Base-by-base conservation (phyloP, 2,888 invertebrate species). In the Ichneumoninae sp. region DNA sequence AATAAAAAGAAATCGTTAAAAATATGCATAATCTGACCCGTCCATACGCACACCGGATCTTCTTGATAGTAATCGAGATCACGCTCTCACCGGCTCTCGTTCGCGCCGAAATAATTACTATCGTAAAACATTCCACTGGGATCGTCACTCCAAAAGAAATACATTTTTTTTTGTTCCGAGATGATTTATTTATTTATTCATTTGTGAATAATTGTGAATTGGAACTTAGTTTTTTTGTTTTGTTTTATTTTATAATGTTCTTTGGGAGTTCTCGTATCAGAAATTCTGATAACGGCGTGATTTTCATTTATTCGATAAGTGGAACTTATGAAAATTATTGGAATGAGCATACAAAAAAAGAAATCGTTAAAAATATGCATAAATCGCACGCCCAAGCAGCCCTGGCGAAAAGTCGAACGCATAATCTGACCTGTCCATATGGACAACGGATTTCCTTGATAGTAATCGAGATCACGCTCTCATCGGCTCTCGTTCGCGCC, bases 371-470 rank as follows among this genome's bases (percentile, higher is more conserved):
- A 36, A 6, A 36, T 36, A 36, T 36, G 70, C 57, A 60, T 69
- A 60, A 0, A 30, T 30, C 30, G 2, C 1, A 30, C 1, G 30
- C 30, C 30, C 1, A 2, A 30, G 4, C 30, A 4, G 30, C 30
- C 30, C 2, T 0, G 30, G 4, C 30, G 30, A 30, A 2, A 30
- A 30, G 30, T 30, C 1, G 1, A 30, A 30, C 1, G 30, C 1
- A 1, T n/a, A n/a, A 77, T 72, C 33, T 44, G 71, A 82, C 77
- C 74, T 75, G 69, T 75, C 69, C 60, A 54, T 44, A 47, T 44
- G 62, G 54, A 57, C 40, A 57, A 19, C 69, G 33, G 40, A 79
- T 62, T 78, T 75, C 44, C 44, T 57, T 40, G 50, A 79, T 65
- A 33, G 74, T 71, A 69, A 69, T 70, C 69, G 19, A 52, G 36